Conservation (phyloP, 2,113 vertebrate genomes). For the Platysteira castanea region DNA sequence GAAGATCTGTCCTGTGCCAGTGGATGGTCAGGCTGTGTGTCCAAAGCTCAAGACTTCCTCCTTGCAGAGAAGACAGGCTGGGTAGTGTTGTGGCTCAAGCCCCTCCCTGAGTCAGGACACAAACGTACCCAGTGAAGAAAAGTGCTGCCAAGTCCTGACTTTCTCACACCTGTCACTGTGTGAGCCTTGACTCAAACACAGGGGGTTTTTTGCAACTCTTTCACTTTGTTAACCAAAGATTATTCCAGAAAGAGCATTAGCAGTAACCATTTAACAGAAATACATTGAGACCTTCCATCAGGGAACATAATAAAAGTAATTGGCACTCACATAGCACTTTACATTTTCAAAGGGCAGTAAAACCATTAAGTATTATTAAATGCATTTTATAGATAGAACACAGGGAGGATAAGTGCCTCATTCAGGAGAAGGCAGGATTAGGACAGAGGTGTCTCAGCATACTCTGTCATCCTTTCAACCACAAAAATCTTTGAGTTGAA, state of each 20-base stretch:
- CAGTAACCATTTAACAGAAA: slow-evolving; percentile 34
- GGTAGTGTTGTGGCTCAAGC: not conserved
- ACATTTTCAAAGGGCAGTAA: slow-evolving; percentile 32
- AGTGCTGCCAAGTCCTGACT: not conserved
- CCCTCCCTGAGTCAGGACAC: not conserved
- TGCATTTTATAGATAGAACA: slow-evolving; percentile 37
- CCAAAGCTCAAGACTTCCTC: not conserved
- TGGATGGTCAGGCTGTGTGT: not conserved
- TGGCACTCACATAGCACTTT: slow-evolving; percentile 35
- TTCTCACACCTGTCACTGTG: not conserved
- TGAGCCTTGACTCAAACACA: not conserved
- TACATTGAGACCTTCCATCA: not conserved
- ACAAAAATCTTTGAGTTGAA: not conserved
- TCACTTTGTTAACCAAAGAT: slow-evolving; percentile 19
- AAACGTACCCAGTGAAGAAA: accelerated
- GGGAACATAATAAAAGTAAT: slow-evolving; percentile 53
- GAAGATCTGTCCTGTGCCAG: not conserved
- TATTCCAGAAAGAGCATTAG: slow-evolving; percentile 56
- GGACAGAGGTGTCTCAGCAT: not conserved
- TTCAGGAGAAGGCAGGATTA: slow-evolving; percentile 17
- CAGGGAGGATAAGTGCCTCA: slow-evolving; percentile 17
- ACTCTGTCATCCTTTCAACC: not conserved
- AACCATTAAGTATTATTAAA: slow-evolving; percentile 62
- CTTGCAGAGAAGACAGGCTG: not conserved
- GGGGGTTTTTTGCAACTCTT: not conserved